Conservation (phyloP, 2,888 invertebrate species). For the Notodonta ziczac region DNA sequence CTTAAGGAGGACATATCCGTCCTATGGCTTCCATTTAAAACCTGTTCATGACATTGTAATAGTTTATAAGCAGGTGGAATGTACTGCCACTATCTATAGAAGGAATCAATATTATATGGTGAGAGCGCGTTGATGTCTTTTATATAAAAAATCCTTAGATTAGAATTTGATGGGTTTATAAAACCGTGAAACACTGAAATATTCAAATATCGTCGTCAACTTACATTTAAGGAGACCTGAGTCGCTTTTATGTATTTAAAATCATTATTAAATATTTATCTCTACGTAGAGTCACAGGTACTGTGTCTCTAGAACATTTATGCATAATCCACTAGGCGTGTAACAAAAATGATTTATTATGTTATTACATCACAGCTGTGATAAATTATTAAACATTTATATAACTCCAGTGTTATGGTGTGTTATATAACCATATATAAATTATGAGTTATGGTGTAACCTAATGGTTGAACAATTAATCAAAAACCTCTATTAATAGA, state of each 20-base stretch:
- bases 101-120: neutral
- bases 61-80: neutral
- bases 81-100: neutral
- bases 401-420: neutral
- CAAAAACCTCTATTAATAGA: neutral
- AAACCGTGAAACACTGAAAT: too few relatives aligned
- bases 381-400: neutral
- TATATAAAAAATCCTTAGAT: constrained; percentile 12
- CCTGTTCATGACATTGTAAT: neutral
- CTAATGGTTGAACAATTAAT: neutral
- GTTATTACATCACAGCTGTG: neutral
- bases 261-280: too few relatives aligned
- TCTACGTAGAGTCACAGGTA: neutral
- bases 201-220: too few relatives aligned
- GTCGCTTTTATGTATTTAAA: too few relatives aligned
- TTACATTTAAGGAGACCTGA: too few relatives aligned
- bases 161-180: neutral
- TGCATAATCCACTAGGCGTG: neutral
- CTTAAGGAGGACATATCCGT: neutral
- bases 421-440: neutral
- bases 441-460: neutral
- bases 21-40: neutral
- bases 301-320: neutral
- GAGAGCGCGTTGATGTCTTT: constrained; percentile 37
- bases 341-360: constrained; percentile 1